These are phyloP conservation scores for Dipodomys ordii DNA, from an alignment of 2,113 vertebrate genomes.

Conservation along the genomic window DNA sequence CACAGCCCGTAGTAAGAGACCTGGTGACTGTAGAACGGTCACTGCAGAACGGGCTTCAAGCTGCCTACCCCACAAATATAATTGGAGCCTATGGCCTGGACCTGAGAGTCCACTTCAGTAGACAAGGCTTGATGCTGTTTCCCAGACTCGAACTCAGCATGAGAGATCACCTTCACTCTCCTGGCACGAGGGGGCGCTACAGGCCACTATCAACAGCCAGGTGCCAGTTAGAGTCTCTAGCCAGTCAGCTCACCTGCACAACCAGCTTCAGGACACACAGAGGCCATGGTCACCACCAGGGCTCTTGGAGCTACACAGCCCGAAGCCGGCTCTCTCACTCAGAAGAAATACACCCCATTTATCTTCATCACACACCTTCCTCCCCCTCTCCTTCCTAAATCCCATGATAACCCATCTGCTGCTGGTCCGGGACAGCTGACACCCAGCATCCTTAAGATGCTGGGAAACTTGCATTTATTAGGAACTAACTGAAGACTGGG, in stretches of 20 bases:
- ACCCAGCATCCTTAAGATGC: background rate
- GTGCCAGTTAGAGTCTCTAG: rapidly evolving
- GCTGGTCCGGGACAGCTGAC: background rate
- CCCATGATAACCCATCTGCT: background rate
- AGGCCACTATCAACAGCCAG: conserved; percentile 21
- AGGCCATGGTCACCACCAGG: rapidly evolving
- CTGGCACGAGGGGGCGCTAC: conserved; percentile 71
- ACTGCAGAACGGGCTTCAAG: background rate
- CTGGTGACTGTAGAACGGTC: background rate
- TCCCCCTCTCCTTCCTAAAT: background rate
- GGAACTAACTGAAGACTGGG: background rate
- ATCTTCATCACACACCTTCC: background rate
- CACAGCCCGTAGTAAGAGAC: background rate
- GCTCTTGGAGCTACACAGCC: no score
- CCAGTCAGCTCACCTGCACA: rapidly evolving
- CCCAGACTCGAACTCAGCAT: background rate
- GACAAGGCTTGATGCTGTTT: no score
- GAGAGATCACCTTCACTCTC: background rate
- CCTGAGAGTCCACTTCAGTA: background rate
- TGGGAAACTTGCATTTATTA: background rate
- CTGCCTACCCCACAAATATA: background rate
- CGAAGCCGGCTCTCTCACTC: no score
- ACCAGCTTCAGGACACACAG: rapidly evolving
- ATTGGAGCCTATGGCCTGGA: no score
- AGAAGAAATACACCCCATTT: background rate